A percentile compares a stretch with the other conserved stretches of the same genome.
Evolutionary conservation across 2,113 vertebrate species (phyloP).

Genomic region (Neolamprologus devosi): DNA sequence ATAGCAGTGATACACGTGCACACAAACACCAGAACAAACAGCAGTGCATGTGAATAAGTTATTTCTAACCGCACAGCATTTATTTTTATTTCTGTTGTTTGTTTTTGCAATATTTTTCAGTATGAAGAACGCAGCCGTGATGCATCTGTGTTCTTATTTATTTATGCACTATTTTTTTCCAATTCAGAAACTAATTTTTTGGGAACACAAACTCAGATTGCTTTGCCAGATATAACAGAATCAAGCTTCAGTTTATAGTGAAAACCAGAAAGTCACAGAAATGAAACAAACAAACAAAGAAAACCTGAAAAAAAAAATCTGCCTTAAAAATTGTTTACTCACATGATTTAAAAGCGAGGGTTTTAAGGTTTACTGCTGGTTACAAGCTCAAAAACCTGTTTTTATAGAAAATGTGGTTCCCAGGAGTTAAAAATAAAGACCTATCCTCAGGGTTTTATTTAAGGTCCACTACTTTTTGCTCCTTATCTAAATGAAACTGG

Average conservation of each 20-base stretch:
- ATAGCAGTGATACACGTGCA: neutral
- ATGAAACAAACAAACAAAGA: neutral
- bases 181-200: neutral
- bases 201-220: rapidly evolving
- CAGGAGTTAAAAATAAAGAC: neutral
- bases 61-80: neutral
- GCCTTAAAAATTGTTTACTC: neutral
- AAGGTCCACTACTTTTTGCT: neutral
- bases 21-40: neutral
- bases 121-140: neutral
- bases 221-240: neutral
- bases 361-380: neutral
- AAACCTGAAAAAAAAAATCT: neutral
- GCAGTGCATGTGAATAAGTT: neutral
- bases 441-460: neutral
- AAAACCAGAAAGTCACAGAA: neutral
- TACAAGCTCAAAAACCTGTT: neutral
- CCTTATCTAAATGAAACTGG: neutral
- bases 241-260: neutral
- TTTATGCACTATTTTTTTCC: neutral
- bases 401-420: neutral
- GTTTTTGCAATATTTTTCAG: neutral
- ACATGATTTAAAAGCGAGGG: neutral
- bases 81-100: neutral
- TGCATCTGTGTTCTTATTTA: neutral